Conservation (phyloP, 1,140 invertebrate genomes). For the Brachionus paranguensis region DNA sequence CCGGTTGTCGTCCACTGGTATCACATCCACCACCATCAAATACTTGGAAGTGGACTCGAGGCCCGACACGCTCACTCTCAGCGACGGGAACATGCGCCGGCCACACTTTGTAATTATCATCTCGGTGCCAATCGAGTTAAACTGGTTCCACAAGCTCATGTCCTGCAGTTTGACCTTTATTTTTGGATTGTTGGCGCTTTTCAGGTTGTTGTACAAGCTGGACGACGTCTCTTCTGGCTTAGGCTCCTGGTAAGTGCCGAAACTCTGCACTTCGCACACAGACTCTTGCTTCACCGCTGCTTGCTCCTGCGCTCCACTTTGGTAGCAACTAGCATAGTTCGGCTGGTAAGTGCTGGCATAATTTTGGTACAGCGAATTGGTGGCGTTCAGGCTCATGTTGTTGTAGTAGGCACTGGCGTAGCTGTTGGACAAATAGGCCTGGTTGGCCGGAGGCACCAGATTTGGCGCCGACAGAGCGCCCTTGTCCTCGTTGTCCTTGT, state of each 20-base stretch:
- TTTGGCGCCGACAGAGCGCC: not conserved
- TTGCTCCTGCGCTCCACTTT: not conserved
- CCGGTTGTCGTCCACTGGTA: conserved; percentile 40
- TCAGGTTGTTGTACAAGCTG: conserved; percentile 1
- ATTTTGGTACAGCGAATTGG: not conserved
- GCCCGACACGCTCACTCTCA: conserved; percentile 7
- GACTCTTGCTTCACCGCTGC: not conserved
- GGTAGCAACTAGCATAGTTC: not conserved
- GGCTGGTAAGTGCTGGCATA: not conserved
- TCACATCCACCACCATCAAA: conserved; percentile 20
- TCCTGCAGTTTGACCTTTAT: conserved; percentile 31
- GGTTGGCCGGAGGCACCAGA: not conserved
- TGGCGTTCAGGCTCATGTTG: not conserved
- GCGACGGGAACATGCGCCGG: conserved; percentile 30
- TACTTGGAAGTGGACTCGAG: conserved; percentile 6
- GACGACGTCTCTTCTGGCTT: not conserved
- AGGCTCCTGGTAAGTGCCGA: not conserved
- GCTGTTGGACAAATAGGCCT: not conserved
- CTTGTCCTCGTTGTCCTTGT: not conserved
- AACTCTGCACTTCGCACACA: not conserved
- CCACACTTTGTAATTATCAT: conserved; percentile 40
- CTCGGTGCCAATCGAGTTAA: conserved; percentile 30
- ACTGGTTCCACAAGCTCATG: conserved; percentile 30
- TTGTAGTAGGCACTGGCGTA: not conserved
- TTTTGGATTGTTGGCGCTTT: conserved; percentile 20